Base-by-base conservation (phyloP, 2,113 vertebrate genomes). In the Uropsilus gracilis region DNA sequence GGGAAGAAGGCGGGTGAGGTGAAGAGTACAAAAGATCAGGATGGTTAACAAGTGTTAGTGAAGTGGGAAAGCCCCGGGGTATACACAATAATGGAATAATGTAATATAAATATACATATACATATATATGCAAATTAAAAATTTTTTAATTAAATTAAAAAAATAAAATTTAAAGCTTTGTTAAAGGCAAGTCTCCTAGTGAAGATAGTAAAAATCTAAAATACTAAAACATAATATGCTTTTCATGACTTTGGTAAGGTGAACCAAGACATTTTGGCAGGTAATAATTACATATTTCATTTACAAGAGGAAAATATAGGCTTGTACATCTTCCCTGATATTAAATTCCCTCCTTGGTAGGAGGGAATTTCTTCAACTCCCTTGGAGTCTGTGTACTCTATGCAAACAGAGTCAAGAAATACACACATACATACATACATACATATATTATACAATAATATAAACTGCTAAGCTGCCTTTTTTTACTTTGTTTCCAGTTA, bases 131-230 rank as follows among this genome's bases (percentile, higher is more conserved):
- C n/a, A n/a, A n/a, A n/a, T n/a, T n/a, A n/a, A n/a, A n/a, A n/a
- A n/a, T n/a, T n/a, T n/a, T n/a, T n/a, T n/a, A n/a, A n/a, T n/a
- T n/a, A n/a, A n/a, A n/a, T n/a, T 22, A 78, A 78, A n/a, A 80
- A 78, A 5, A 26, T 10, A 39, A 93, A 93, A 3, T 57, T 83
- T 69, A 72, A 53, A 71, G 8, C 83, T 78, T 69, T 89, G 32
- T 77, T 87, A 6, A 66, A 94, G 50, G 26, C 8, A 57, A 42
- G 34, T 50, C 46, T 92, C 5, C 55, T 69, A 63, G 42, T 82
- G 42, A 71, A 90, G 20, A 84, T 61, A 28, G 32, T 87, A 17
- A 84, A 89, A 95, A 84, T 16, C 37, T 82, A 39, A 89, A 95
- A 76, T 46, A 32, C 17, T 80, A 90, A 63, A 30, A 68, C 12